Evolutionary conservation across 2,113 vertebrate species (phyloP).

Genomic region (Lophotis ruficrista): DNA sequence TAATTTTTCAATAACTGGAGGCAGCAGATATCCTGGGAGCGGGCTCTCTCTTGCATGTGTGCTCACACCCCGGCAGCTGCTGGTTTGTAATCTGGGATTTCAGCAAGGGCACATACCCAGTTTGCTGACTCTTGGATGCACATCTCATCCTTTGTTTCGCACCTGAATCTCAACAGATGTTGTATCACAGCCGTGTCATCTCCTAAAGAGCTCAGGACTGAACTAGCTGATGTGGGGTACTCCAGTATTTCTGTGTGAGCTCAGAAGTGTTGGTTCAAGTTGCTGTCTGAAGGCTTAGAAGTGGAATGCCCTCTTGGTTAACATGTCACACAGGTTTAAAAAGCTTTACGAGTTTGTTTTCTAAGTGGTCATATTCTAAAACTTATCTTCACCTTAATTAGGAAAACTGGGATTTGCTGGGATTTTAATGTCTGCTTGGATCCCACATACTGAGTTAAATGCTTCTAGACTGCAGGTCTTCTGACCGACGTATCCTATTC

Average conservation of each 20-base stretch:
- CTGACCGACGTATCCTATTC: not conserved
- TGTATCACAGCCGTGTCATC: accelerated
- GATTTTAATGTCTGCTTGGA: not conserved
- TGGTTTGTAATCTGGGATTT: not conserved
- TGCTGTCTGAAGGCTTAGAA: not conserved
- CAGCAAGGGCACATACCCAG: not conserved
- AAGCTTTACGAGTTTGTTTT: not conserved
- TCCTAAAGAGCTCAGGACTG: not conserved
- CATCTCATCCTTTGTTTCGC: not conserved
- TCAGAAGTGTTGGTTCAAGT: not conserved
- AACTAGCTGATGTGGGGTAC: not conserved
- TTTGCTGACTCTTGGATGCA: not conserved
- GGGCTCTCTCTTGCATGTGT: accelerated
- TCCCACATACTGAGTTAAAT: not conserved
- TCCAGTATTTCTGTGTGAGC: not conserved
- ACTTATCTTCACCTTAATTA: not conserved
- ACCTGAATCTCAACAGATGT: not conserved
- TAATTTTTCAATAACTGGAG: not conserved
- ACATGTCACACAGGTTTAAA: not conserved
- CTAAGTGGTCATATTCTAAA: not conserved
- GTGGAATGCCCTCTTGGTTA: not conserved
- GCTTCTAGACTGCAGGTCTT: not conserved
- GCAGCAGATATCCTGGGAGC: not conserved
- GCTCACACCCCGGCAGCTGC: not conserved
- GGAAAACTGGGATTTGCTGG: not conserved